Conservation (phyloP, 2,888 invertebrate genomes). For the Lithophane leautieri region DNA sequence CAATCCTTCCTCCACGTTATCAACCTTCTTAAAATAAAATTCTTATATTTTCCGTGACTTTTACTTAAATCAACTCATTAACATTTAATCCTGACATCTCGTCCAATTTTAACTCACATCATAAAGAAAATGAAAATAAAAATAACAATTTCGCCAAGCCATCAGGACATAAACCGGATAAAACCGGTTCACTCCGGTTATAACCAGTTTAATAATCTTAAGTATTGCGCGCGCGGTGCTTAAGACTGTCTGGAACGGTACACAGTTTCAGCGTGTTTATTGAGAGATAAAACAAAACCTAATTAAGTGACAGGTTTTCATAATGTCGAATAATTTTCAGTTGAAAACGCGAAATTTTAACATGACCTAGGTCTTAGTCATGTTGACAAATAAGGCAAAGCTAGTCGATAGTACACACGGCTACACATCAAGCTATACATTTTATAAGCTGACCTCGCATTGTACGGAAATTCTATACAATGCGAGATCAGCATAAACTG, state of each 20-base stretch:
- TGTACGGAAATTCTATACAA: no score
- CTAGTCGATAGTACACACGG: neutral
- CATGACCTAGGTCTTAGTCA: neutral
- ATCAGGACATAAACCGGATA: conserved; percentile 59
- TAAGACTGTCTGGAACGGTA: conserved; percentile 46
- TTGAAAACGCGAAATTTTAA: neutral
- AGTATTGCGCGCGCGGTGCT: conserved; percentile 48
- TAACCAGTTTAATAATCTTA: conserved; percentile 65
- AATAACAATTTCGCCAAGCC: conserved; percentile 61
- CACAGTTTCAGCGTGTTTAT: conserved; percentile 50
- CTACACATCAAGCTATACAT: no score
- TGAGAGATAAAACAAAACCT: conserved; percentile 29
- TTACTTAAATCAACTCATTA: conserved; percentile 18
- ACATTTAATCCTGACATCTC: conserved; percentile 27
- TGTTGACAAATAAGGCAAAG: neutral
- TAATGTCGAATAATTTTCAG: neutral
- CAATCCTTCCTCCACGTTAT: no score
- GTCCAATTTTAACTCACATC: conserved; percentile 43
- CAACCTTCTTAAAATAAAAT: neutral
- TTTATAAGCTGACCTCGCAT: no score
- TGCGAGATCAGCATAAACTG: no score
- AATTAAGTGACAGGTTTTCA: conserved; percentile 1
- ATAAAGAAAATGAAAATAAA: conserved; percentile 47
- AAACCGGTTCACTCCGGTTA: conserved; percentile 61
- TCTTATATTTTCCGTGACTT: neutral